phyloP scores from a whole-genome alignment of 2,797 vertebrate genomes.

The Sebastes jordani region DNA sequence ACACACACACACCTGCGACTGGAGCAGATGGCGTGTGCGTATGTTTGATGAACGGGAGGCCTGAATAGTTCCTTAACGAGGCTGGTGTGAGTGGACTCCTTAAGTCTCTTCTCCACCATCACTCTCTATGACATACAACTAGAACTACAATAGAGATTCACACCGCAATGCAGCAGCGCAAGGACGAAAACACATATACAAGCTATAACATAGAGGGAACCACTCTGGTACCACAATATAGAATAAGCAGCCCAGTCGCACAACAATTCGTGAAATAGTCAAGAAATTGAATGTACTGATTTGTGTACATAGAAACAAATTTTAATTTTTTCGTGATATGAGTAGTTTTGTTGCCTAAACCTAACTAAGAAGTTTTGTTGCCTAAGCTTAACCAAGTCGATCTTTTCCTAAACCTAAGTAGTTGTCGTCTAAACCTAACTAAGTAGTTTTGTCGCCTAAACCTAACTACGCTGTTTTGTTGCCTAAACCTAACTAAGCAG shows the following conservation, averaged over 20 bases:
- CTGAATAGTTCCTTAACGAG: constrained; percentile 72
- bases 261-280: too few relatives aligned
- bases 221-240: neutral
- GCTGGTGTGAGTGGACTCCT: constrained; percentile 67
- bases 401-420: too few relatives aligned
- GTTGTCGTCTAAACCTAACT: too few relatives aligned
- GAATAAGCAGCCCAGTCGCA: too few relatives aligned
- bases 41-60: constrained; percentile 70
- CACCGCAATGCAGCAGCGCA: constrained; percentile 63
- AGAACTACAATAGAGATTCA: constrained; percentile 55
- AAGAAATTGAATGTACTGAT: too few relatives aligned
- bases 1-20: constrained; percentile 37
- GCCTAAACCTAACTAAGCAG: too few relatives aligned
- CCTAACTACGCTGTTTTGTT: too few relatives aligned
- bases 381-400: too few relatives aligned
- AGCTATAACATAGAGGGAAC: constrained; percentile 38
- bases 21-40: constrained; percentile 70
- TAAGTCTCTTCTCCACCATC: constrained; percentile 55
- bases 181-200: constrained; percentile 9
- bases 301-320: too few relatives aligned
- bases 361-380: too few relatives aligned
- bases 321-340: too few relatives aligned
- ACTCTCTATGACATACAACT: constrained; percentile 54
- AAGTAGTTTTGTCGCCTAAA: accelerated
- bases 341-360: too few relatives aligned